A percentile compares a stretch with the other conserved stretches of the same genome.
Evolutionary conservation across 2,113 vertebrate genomes (phyloP).

Genomic region (Python bivittatus): DNA sequence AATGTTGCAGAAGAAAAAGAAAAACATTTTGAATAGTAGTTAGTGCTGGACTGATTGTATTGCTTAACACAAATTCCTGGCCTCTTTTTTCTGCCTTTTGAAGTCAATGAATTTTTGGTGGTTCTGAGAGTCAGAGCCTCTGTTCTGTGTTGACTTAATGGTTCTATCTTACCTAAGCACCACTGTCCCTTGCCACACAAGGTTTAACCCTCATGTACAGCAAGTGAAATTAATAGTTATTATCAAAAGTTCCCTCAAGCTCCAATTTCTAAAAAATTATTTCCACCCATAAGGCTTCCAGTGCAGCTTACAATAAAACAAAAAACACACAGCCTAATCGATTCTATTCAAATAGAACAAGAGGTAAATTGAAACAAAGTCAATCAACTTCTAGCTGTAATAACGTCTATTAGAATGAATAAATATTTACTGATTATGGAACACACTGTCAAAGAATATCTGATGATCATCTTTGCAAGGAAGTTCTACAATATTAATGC

Average conservation of each 20-base stretch:
- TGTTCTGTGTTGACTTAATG: too few species aligned
- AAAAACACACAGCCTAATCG: not conserved
- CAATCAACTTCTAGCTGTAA: too few species aligned
- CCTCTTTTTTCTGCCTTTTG: not conserved
- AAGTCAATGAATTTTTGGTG: not conserved
- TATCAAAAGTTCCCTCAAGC: not conserved
- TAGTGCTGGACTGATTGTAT: not conserved
- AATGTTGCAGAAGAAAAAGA: not conserved
- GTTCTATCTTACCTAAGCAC: too few species aligned
- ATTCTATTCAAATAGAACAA: not conserved
- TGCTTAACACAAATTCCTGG: not conserved
- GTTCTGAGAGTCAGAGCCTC: not conserved
- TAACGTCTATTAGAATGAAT: too few species aligned
- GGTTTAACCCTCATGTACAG: too few species aligned
- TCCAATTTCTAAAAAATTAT: not conserved
- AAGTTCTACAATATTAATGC: too few species aligned
- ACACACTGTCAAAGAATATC: too few species aligned
- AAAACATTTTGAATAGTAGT: not conserved
- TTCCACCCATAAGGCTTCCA: not conserved
- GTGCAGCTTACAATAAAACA: not conserved
- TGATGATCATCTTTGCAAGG: too few species aligned
- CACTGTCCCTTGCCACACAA: too few species aligned
- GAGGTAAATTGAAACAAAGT: not conserved
- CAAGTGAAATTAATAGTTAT: not conserved
- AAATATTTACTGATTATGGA: too few species aligned